Base-by-base conservation (phyloP, 2,888 invertebrate genomes). In the Plemyria rubiginata region DNA sequence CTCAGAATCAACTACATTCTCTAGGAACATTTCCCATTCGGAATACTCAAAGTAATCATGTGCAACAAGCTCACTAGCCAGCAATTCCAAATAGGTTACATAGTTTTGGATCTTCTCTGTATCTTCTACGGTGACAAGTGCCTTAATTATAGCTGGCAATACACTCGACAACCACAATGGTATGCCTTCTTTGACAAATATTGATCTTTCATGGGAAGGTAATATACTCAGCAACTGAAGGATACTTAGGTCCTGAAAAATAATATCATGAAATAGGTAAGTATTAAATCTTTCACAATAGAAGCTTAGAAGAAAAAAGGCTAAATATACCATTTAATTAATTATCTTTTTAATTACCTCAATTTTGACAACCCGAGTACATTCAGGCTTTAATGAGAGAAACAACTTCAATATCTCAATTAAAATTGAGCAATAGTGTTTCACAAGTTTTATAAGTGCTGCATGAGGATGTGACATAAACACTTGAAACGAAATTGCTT, bases 131-230 rank as follows among this genome's bases (percentile, higher is more conserved):
- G 5, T 29, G 0, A 9, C 2, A 4, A 62, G 7, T 41, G 40
- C 22, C 28, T 49, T 32, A 67, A 94, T 87, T 59, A 90, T 76
- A 15, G 84, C 73, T 0, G 94, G 93, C 55, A 94, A 70, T 7
- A 94, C 73, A 65, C 86, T 88, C 1, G 81, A 79, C 43, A 94
- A 85, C 94, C 94, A 94, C 54, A 92, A 76, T 13, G 79, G 71
- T 6, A 94, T 70, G 12, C 93, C 88, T 48, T 87, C 84, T 64
- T 74, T 85, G 48, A 84, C 79, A 82, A 84, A 92, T 58, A 52
- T 75, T 66, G 36, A 71, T 74, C 63, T 91, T 71, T 72, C 86
- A 67, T 82, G 86, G 67, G 74, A 79, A 71, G 82, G 88, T 51
- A 88, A 67, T 50, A 77, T 77, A 66, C 74, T 78, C 3, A 92